Percentiles rank a stretch among this genome's conserved stretches.
Conservation (phyloP, 2,113 vertebrate species). For the Corapipo altera region DNA sequence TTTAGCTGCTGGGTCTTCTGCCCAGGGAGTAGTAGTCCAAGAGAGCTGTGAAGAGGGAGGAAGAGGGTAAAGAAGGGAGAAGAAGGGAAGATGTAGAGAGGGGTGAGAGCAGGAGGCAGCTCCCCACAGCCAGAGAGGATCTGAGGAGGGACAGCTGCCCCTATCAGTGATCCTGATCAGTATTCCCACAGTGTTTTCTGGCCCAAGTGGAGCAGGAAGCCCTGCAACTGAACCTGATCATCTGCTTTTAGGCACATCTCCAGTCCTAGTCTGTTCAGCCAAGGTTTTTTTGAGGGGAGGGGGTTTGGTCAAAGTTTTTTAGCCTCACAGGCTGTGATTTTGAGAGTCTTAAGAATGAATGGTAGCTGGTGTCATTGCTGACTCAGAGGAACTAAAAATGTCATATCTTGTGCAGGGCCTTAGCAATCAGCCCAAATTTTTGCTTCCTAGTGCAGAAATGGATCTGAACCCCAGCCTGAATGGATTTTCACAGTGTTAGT, state of each 20-base stretch:
- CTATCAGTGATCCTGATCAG: not conserved
- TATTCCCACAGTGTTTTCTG: fast-evolving
- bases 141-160: not conserved
- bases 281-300: not conserved
- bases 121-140: not conserved
- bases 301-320: not conserved
- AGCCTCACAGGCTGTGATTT: not conserved
- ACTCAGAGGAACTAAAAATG: not conserved
- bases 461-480: not conserved
- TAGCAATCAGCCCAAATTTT: not conserved
- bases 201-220: not conserved
- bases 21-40: not conserved
- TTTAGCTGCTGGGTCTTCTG: not conserved
- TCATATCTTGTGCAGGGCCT: not conserved
- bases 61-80: not conserved
- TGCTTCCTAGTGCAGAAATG: not conserved
- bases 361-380: not conserved
- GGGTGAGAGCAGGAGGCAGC: not conserved
- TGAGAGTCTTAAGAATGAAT: not conserved
- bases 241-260: not conserved
- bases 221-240: not conserved
- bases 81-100: not conserved
- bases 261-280: not conserved
- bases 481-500: not conserved
- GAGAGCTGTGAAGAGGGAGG: not conserved